phyloP scores from a whole-genome alignment of 2,797 vertebrate genomes.

The Sebastes itinus region DNA sequence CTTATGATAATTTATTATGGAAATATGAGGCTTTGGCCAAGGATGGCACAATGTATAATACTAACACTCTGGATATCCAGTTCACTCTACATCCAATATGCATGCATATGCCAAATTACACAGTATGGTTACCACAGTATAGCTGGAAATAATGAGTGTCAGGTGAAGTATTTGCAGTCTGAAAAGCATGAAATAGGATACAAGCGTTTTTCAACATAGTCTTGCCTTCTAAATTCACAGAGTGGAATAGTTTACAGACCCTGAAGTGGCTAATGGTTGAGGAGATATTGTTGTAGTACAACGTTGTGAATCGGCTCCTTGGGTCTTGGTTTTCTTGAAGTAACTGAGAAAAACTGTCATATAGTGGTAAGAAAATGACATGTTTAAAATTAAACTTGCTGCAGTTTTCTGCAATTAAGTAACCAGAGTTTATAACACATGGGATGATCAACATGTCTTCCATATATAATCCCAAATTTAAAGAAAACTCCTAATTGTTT shows the following conservation, averaged over 20 bases:
- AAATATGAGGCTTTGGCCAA: not conserved
- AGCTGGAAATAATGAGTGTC: not conserved
- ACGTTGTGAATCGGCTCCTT: not conserved
- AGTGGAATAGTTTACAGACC: conserved; percentile 5
- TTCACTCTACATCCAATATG: conserved; percentile 6
- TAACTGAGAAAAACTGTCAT: not conserved
- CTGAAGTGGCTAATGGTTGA: not conserved
- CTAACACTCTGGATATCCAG: not conserved
- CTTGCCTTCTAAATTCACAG: not conserved
- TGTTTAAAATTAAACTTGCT: not conserved
- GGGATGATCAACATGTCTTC: not conserved
- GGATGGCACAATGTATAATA: not conserved
- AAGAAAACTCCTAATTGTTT: not conserved
- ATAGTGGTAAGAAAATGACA: not conserved
- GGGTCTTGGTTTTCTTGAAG: not conserved
- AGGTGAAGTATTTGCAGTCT: conserved; percentile 26
- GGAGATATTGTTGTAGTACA: conserved; percentile 11
- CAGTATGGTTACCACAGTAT: not conserved
- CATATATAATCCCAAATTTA: not conserved
- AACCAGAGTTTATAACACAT: not conserved
- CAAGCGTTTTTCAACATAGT: conserved; percentile 1
- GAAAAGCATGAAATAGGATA: conserved; percentile 41
- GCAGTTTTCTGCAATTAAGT: not conserved
- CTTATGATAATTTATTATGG: conserved; percentile 2
- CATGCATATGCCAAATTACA: conserved; percentile 23